Conservation (phyloP, 2,797 vertebrate species). For the Xerus rutilus region DNA sequence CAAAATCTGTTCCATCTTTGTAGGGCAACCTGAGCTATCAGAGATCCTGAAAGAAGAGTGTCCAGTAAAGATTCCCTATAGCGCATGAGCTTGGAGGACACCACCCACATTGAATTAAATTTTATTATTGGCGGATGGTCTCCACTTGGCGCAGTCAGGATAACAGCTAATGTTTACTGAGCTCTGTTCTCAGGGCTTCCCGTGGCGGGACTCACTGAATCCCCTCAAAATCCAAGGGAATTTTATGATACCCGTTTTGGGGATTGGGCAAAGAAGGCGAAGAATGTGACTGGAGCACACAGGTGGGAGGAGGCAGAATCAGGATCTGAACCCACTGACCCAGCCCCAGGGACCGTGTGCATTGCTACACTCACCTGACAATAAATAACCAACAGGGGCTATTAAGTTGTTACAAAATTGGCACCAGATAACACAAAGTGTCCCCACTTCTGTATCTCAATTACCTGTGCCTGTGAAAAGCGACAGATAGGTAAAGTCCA, state of each 20-base stretch:
- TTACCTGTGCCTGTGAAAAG: background rate
- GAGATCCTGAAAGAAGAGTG: background rate
- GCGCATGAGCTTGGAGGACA: background rate
- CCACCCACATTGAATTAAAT: background rate
- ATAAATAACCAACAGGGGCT: constrained; percentile 10
- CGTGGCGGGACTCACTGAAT: background rate
- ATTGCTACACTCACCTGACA: background rate
- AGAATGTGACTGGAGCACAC: background rate
- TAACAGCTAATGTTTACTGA: background rate
- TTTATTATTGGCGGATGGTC: background rate
- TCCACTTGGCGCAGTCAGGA: background rate
- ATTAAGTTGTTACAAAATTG: background rate
- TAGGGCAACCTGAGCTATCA: too few species aligned
- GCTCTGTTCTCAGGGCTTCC: background rate
- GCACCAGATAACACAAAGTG: background rate
- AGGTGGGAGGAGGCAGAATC: background rate
- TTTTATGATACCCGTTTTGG: background rate
- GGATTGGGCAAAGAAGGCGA: background rate
- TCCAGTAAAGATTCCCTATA: background rate
- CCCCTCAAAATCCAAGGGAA: background rate
- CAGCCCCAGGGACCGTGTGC: background rate
- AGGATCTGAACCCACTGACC: background rate
- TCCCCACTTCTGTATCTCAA: background rate
- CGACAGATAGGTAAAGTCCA: background rate
- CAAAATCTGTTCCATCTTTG: background rate